Conservation (phyloP, 2,797 vertebrate species). For the Smutsia gigantea region DNA sequence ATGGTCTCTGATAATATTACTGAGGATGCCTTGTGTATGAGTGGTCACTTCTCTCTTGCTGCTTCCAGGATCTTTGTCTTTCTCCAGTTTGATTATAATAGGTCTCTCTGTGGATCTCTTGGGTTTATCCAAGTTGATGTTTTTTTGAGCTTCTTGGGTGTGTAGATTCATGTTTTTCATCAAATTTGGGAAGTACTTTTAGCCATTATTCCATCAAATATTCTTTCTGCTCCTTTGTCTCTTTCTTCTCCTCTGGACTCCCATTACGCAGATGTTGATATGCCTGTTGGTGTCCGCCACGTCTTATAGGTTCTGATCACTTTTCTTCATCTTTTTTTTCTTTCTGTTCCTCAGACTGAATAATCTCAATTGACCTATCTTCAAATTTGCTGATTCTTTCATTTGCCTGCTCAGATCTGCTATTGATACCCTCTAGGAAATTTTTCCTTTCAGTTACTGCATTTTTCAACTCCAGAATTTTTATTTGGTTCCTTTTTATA, state of each 20-base stretch:
- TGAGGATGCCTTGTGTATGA: background rate
- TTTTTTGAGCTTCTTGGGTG: background rate
- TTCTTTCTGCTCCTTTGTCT: background rate
- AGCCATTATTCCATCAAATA: background rate
- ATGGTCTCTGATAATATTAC: background rate
- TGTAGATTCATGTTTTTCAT: conserved; percentile 2
- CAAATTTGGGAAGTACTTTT: background rate
- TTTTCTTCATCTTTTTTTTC: background rate
- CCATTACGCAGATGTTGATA: background rate
- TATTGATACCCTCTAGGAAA: background rate
- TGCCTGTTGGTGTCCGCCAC: background rate
- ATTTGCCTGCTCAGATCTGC: background rate
- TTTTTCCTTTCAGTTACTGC: background rate
- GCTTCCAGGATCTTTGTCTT: background rate
- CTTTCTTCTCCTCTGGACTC: background rate
- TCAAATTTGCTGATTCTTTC: background rate
- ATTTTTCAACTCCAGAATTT: background rate
- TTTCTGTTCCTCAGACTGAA: background rate
- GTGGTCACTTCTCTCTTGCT: background rate
- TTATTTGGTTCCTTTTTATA: background rate
- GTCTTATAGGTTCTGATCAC: background rate
- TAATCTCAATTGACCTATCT: background rate
- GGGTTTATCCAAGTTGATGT: background rate
- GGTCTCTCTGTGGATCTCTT: background rate
- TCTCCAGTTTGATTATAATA: background rate